Percentiles rank a stretch among this genome's conserved stretches.
phyloP scores from a whole-genome alignment of 2,888 invertebrate genomes.

The Cinara cedri region DNA sequence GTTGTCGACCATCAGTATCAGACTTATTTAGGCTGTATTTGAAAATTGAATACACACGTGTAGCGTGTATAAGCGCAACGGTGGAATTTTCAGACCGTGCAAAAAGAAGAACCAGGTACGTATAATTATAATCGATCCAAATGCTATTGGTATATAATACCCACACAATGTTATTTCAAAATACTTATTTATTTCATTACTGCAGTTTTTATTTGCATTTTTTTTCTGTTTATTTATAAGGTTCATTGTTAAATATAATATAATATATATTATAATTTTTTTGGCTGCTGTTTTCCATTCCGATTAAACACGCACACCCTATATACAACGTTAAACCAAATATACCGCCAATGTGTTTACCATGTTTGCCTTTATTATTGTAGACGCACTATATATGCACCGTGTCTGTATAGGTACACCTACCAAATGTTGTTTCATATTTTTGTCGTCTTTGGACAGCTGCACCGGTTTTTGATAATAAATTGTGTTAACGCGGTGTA shows the following conservation, averaged over 20 bases:
- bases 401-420: neutral
- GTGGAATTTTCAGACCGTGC: slow-evolving; percentile 43
- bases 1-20: neutral
- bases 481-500: neutral
- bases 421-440: slow-evolving; percentile 34
- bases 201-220: too few species aligned
- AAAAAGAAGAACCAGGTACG: neutral
- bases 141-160: neutral
- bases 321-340: neutral
- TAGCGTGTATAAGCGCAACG: neutral
- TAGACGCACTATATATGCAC: too few species aligned
- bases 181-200: neutral
- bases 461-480: neutral
- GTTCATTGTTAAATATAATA: neutral
- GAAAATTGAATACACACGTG: slow-evolving; percentile 3
- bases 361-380: neutral
- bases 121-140: slow-evolving; percentile 7
- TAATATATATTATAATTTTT: slow-evolving; percentile 16
- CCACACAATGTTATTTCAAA: neutral
- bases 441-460: slow-evolving; percentile 29
- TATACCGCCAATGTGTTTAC: neutral
- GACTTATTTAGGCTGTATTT: neutral
- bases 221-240: too few species aligned
- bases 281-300: slow-evolving; percentile 1
- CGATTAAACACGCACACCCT: neutral